phyloP scores from a whole-genome alignment of 92 coral and sea anemone genomes.

The Meandrina meandrites region DNA sequence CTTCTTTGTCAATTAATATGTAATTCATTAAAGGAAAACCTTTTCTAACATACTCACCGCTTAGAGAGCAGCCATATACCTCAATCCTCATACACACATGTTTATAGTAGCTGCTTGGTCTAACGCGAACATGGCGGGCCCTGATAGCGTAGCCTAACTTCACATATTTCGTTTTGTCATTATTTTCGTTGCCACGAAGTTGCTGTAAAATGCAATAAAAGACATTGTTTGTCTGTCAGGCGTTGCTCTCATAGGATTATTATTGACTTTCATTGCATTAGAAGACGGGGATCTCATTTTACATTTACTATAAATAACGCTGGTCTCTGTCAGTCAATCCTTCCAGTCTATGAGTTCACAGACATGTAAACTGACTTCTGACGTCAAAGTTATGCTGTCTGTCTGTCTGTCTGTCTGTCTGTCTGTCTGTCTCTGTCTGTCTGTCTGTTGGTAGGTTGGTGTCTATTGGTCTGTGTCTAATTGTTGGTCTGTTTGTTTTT shows the following conservation, averaged over 20 bases:
- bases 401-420: too few relatives aligned
- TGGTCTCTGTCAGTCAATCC: neutral
- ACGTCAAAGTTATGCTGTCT: too few relatives aligned
- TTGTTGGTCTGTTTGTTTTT: too few relatives aligned
- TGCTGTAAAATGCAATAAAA: neutral
- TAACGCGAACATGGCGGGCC: constrained; percentile 34
- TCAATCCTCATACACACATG: constrained; percentile 38
- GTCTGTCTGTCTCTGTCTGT: too few relatives aligned
- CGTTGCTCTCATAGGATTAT: neutral
- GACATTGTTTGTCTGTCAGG: neutral
- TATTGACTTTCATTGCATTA: neutral
- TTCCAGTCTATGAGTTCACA: too few relatives aligned
- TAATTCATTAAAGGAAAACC: too few relatives aligned
- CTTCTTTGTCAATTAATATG: too few relatives aligned
- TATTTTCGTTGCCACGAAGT: neutral
- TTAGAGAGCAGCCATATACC: constrained; percentile 28
- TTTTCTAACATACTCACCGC: neutral
- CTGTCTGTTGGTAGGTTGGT: too few relatives aligned
- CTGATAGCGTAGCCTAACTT: constrained; percentile 3
- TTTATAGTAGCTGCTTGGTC: neutral
- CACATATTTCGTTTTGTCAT: constrained; percentile 12
- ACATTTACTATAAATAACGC: neutral
- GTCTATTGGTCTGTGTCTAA: too few relatives aligned
- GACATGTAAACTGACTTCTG: too few relatives aligned
- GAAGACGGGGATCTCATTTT: neutral